A percentile compares a stretch with the other conserved stretches of the same genome.
Conservation (phyloP, 2,888 invertebrate genomes). For the Oxyscelio sp. region DNA sequence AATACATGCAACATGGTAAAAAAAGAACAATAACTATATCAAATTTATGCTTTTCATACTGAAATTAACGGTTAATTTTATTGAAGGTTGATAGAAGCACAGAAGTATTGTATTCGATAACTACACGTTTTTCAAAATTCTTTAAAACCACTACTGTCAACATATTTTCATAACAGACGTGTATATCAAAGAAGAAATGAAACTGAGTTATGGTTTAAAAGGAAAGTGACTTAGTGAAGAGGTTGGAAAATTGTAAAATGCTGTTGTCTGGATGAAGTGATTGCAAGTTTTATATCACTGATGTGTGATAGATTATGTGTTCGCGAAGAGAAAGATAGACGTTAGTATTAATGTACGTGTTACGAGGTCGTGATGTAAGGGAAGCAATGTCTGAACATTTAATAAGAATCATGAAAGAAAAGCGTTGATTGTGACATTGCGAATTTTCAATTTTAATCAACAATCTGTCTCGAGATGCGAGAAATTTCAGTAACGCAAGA, state of each 20-base stretch:
- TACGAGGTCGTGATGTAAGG: conserved; percentile 55
- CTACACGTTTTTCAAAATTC: too few species aligned
- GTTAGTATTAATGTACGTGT: conserved; percentile 44
- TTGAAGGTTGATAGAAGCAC: too few species aligned
- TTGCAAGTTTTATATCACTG: conserved; percentile 51
- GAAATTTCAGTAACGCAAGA: neutral
- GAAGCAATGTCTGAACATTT: conserved; percentile 36
- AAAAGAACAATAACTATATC: too few species aligned
- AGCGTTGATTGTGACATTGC: conserved; percentile 4
- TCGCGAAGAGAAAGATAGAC: conserved; percentile 36
- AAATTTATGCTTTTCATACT: too few species aligned
- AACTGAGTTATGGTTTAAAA: too few species aligned
- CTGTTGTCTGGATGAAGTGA: conserved; percentile 55
- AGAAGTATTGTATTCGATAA: too few species aligned
- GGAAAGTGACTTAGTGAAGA: conserved; percentile 18
- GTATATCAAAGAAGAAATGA: too few species aligned
- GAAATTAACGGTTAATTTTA: too few species aligned
- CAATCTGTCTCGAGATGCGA: neutral
- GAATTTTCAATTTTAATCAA: conserved; percentile 9
- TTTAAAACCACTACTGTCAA: too few species aligned
- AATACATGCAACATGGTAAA: too few species aligned
- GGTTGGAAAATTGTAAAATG: conserved; percentile 40
- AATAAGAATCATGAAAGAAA: conserved; percentile 19
- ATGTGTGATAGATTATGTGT: conserved; percentile 61
- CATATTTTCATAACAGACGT: too few species aligned